Conservation (phyloP, 2,113 vertebrate species). For the Indri indri region DNA sequence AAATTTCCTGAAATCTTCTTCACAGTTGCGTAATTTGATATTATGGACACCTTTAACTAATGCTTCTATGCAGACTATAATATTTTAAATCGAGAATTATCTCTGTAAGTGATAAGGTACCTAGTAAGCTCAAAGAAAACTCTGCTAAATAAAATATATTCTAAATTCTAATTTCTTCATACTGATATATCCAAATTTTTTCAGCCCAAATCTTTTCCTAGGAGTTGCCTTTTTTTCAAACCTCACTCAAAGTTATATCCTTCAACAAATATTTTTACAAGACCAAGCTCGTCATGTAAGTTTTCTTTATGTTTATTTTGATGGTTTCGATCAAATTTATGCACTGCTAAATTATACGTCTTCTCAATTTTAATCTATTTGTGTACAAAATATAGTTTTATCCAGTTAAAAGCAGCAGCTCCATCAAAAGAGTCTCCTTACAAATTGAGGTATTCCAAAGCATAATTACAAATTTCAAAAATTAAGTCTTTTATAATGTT, state of each 20-base stretch:
- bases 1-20: background rate
- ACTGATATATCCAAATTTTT: background rate
- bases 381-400: background rate
- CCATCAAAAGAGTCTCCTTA: background rate
- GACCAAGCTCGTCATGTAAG: background rate
- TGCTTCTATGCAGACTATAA: background rate
- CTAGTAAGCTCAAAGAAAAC: background rate
- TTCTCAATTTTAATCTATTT: constrained; percentile 5
- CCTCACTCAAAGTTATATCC: background rate
- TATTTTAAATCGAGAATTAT: background rate
- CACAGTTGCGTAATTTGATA: background rate
- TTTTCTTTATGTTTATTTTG: background rate
- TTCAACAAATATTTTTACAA: background rate
- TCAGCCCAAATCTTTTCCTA: background rate
- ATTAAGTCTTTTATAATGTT: background rate
- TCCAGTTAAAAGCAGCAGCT: background rate
- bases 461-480: background rate
- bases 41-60: background rate
- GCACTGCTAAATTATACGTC: background rate
- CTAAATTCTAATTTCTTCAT: background rate
- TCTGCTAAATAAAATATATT: background rate
- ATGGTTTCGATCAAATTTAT: background rate
- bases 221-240: background rate
- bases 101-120: background rate
- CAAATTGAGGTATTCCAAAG: background rate